Base-by-base conservation (phyloP, 2,888 invertebrate species). In the Sylvicola cinctus region DNA sequence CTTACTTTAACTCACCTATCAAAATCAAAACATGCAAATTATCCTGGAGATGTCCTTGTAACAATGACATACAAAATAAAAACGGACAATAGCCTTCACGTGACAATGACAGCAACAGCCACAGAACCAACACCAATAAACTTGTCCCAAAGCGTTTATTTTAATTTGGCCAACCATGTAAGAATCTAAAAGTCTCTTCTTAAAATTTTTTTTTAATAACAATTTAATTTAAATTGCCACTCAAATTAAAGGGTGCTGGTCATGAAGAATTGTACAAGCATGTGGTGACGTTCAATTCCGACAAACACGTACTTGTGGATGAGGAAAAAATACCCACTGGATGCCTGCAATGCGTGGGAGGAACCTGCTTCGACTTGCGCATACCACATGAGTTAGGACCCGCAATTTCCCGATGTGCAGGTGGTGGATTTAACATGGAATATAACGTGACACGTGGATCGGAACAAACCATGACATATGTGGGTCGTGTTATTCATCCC, bases 401-500 rank as follows among this genome's bases (percentile, higher is more conserved):
- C 7, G 34, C 34, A 14, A 34, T 34, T 13, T 14, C 14, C n/a
- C 12, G 34, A 12, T 13, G 16, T 6, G 12, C 17, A 14, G 15
- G 3, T 10, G 29, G 29, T 14, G 34, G 34, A 11, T 29, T 16
- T 29, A 15, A 14, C 13, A 4, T 17, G n/a, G 20, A 16, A 14
- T 16, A 31, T 35, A 4, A 6, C 16, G 16, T 16, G 16, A 27
- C 16, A 20, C 5, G 10, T 3, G 26, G 26, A 26, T 14, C 25
- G 3, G 13, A 26, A 23, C 25, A 32, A 13, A 4, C 4, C 8
- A 16, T 33, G 5, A 14, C 36, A 13, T 36, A 33, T 33, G 30
- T 33, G 26, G 17, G 32, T 4, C 30, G 36, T 46, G 70, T 67
- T 2, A 45, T 63, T 3, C 76, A 79, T 52, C 70, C 72, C 0